These are phyloP conservation scores for Macrochelys suwanniensis DNA, from an alignment of 2,797 vertebrate species.

Conservation along the genomic window DNA sequence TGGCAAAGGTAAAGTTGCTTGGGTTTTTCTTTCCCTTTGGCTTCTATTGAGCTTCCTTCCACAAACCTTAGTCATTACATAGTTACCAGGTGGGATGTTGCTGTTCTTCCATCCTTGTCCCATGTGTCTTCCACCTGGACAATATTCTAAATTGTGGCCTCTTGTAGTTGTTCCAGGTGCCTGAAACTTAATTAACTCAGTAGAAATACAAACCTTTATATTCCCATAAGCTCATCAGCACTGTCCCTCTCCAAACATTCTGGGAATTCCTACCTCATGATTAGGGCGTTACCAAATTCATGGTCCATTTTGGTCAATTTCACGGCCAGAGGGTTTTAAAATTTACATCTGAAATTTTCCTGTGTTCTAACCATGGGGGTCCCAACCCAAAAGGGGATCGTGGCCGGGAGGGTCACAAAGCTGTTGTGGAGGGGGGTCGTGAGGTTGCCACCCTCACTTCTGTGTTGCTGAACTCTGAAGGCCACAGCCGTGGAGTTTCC, in stretches of 20 bases:
- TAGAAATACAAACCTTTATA: rapidly evolving
- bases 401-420: no score
- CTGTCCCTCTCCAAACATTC: background rate
- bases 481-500: no score
- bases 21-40: background rate
- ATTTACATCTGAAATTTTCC: no score
- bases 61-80: rapidly evolving
- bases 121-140: background rate
- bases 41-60: background rate
- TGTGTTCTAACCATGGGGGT: no score
- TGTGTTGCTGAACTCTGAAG: no score
- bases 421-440: no score
- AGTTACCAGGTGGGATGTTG: background rate
- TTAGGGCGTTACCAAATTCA: no score
- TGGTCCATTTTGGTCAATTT: no score
- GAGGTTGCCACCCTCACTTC: no score
- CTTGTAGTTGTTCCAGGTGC: background rate
- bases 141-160: background rate
- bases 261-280: background rate
- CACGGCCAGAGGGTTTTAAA: no score
- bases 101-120: background rate
- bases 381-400: no score
- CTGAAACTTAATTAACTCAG: background rate
- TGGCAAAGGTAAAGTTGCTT: slow-evolving; percentile 84
- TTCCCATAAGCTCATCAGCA: rapidly evolving